Conservation (phyloP, 1,140 invertebrate genomes). For the Elymnias hypermnestra region DNA sequence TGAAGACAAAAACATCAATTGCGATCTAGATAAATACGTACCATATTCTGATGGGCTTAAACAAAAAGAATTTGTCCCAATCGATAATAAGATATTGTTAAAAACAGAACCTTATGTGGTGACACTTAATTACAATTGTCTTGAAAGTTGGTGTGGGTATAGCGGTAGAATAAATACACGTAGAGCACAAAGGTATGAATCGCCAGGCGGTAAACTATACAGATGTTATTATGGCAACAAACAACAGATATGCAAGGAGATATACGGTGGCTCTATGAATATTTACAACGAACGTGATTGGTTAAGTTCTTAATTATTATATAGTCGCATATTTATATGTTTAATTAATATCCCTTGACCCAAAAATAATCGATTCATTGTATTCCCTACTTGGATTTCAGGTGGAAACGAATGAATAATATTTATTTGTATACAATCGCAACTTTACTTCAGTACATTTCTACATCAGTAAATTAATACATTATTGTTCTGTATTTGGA, state of each 20-base stretch:
- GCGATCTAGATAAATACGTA: conserved; percentile 43
- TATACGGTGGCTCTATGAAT: conserved; percentile 21
- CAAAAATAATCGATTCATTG: neutral
- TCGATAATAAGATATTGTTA: conserved; percentile 35
- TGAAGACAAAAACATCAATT: conserved; percentile 32
- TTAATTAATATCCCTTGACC: conserved; percentile 6
- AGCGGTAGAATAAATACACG: conserved; percentile 27
- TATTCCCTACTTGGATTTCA: conserved; percentile 1
- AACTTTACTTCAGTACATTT: no score
- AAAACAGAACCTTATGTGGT: conserved; percentile 35
- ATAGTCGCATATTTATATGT: no score
- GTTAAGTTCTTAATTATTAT: conserved; percentile 24
- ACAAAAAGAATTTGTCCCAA: conserved; percentile 27
- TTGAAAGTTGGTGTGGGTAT: conserved; percentile 49
- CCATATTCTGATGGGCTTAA: conserved; percentile 34
- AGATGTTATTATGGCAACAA: conserved; percentile 52
- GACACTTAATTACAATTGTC: conserved; percentile 34
- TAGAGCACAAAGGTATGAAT: conserved; percentile 30
- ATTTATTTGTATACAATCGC: neutral
- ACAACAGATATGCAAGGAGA: conserved; percentile 55
- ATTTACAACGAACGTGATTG: conserved; percentile 39
- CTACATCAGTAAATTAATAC: neutral
- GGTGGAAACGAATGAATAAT: conserved; percentile 1
- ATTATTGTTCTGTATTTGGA: neutral
- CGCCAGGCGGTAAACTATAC: conserved; percentile 49